Conservation (phyloP, 2,888 invertebrate genomes). For the Ceraclea dissimilis region DNA sequence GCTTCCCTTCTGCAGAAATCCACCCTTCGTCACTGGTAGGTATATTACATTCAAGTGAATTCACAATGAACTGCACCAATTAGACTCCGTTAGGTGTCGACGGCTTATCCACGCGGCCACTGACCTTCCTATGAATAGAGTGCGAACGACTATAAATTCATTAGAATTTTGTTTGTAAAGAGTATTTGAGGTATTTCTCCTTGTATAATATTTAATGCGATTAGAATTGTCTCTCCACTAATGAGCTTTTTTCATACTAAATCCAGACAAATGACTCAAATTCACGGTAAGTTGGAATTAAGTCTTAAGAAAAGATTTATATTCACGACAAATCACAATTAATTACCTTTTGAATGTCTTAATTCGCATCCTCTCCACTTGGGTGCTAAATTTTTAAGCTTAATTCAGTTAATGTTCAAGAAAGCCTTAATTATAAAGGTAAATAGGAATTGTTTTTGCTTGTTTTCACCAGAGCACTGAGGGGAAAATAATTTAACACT, state of each 20-base stretch:
- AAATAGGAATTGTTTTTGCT: conserved; percentile 21
- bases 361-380: conserved; percentile 15
- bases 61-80: too few species aligned
- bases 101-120: too few species aligned
- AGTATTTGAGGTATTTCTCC: too few species aligned
- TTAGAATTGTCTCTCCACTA: neutral
- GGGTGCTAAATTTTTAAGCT: conserved; percentile 16
- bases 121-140: too few species aligned
- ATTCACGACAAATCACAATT: conserved; percentile 25
- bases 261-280: conserved; percentile 1
- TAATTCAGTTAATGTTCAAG: conserved; percentile 17
- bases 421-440: conserved; percentile 19
- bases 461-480: neutral
- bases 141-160: too few species aligned
- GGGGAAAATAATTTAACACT: neutral
- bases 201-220: conserved; percentile 4
- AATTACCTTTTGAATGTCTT: conserved; percentile 25
- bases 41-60: too few species aligned
- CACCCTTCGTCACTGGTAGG: too few species aligned
- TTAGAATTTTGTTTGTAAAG: too few species aligned
- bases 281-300: conserved; percentile 1
- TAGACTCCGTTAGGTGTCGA: too few species aligned
- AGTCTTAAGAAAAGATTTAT: conserved; percentile 19
- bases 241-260: neutral
- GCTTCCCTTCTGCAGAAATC: too few species aligned